Conservation (phyloP, 2,888 invertebrate genomes). For the Lordiphosa andalusiaca region DNA sequence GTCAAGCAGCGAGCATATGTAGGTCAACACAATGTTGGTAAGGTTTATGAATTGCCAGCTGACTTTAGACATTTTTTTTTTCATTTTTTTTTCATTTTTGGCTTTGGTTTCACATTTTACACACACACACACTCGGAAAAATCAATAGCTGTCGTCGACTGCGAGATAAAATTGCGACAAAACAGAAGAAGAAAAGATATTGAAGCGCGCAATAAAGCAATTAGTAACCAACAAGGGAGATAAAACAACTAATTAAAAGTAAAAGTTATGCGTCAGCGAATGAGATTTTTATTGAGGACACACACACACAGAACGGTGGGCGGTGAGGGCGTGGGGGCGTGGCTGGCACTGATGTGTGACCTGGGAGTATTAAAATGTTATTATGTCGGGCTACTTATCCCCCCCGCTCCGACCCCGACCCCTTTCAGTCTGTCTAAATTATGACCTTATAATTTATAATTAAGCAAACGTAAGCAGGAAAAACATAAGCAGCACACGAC, state of each 20-base stretch:
- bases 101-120: constrained; percentile 1
- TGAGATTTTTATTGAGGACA: constrained; percentile 70
- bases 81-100: constrained; percentile 6
- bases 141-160: constrained; percentile 9
- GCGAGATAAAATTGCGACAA: constrained; percentile 65
- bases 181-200: constrained; percentile 20
- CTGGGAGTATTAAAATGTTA: constrained; percentile 60
- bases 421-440: constrained; percentile 42
- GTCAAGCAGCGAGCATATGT: constrained; percentile 62
- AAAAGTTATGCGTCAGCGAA: constrained; percentile 75
- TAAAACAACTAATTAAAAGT: constrained; percentile 74
- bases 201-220: constrained; percentile 64
- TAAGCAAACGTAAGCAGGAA: constrained; percentile 65
- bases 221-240: constrained; percentile 69
- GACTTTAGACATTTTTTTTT: constrained; percentile 38
- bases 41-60: constrained; percentile 67
- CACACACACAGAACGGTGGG: constrained; percentile 20
- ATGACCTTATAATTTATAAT: constrained; percentile 69
- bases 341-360: constrained; percentile 45
- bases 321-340: constrained; percentile 23
- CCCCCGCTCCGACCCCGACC: too few species aligned
- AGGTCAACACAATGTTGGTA: constrained; percentile 57
- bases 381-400: constrained; percentile 9
- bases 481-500: constrained; percentile 43
- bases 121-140: constrained; percentile 4